Base-by-base conservation (phyloP, 2,888 invertebrate genomes). In the Chaetogeoica ovagalla region DNA sequence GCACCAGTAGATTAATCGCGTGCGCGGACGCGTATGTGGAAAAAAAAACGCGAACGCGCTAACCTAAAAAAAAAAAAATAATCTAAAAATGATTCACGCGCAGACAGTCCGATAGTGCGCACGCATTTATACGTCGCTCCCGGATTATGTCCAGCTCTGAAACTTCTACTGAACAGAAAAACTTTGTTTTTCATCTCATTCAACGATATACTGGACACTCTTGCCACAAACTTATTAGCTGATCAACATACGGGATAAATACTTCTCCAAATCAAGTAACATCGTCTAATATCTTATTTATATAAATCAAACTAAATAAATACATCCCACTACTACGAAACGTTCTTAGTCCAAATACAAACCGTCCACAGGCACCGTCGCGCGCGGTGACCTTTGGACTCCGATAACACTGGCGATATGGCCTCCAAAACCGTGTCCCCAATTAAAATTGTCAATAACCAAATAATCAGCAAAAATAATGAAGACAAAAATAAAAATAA, bases 401-500 rank as follows among this genome's bases (percentile, higher is more conserved):
- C 39, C 71, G 57, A 71, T 57, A 71, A 59, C 37, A 59, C n/a
- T 59, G 59, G 13, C 71, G 15, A 71, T 59, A 71, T 71, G 71
- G 59, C 59, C 59, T 71, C 71, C 21, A n/a, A 13, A 71, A 71
- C 59, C 39, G 59, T 71, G 13, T 57, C 71, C 39, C 59, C 59
- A 57, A 71, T 71, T 71, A 69, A 69, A 69, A 69, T 69, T 52
- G 23, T 69, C 23, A 69, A 52, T 23, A 69, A 39, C 39, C 39
- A 39, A 39, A 39, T 39, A 39, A 39, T 39, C 39, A 39, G 39
- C 39, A 39, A 69, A 69, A 30, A 68, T 70, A 70, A 70, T 70
- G 69, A 69, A 55, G n/a, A 48, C 23, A 68, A 68, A 68, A 68
- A 70, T 55, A 70, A 70, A 70, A 69, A 69, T 69, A 69, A 69